Conservation (phyloP, 2,113 vertebrate species). For the Mugil cephalus region DNA sequence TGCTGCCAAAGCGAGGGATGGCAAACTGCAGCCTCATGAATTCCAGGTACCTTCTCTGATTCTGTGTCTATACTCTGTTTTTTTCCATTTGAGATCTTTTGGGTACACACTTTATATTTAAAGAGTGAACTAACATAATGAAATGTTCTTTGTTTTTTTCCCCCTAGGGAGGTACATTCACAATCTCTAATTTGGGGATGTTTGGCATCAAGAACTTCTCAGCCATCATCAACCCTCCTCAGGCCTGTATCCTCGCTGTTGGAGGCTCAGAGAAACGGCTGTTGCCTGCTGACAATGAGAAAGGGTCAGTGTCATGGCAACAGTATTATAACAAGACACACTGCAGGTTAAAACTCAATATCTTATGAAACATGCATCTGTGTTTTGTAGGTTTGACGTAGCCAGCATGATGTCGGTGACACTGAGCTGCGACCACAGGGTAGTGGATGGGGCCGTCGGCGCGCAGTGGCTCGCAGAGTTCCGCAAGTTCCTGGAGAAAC, state of each 20-base stretch:
- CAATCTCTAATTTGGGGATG: constrained; percentile 98
- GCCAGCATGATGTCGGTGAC: constrained; percentile 96
- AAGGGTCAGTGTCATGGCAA: constrained; percentile 84
- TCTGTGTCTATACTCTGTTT: not conserved
- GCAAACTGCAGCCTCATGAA: constrained; percentile 96
- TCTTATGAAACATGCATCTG: not conserved
- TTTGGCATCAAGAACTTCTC: constrained; percentile 99
- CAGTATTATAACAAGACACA: rapidly evolving
- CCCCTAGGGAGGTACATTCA: constrained; percentile 95
- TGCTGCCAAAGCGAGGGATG: constrained; percentile 92
- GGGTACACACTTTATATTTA: no score
- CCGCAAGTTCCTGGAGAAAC: constrained; percentile 93
- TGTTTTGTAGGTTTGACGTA: constrained; percentile 89
- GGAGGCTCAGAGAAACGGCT: constrained; percentile 93
- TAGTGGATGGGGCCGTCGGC: constrained; percentile 95
- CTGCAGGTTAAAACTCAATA: not conserved
- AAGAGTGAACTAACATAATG: not conserved
- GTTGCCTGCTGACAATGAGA: constrained; percentile 95
- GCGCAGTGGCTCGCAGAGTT: constrained; percentile 97
- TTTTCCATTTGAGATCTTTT: no score
- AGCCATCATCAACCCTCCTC: constrained; percentile 98
- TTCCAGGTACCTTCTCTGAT: constrained; percentile 89
- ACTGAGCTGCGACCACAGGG: constrained; percentile 95
- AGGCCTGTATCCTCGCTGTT: constrained; percentile 96
- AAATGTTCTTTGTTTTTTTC: constrained; percentile 2